Conservation (phyloP, 2,797 vertebrate species). For the Anabas testudineus region DNA sequence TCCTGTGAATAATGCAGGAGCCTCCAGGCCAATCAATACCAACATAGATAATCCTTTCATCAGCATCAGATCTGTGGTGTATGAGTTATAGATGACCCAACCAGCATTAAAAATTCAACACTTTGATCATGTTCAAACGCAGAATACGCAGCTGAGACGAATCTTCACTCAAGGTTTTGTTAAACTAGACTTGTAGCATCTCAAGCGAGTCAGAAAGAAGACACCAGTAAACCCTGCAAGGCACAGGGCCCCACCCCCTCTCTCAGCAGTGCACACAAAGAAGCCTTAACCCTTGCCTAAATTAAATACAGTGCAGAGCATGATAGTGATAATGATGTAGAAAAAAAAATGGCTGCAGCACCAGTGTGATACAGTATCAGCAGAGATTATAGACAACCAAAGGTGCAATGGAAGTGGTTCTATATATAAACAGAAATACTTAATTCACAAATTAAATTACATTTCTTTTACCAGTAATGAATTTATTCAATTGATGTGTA, state of each 20-base stretch:
- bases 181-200: conserved; percentile 7
- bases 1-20: conserved; percentile 34
- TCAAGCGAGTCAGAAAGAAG: conserved; percentile 40
- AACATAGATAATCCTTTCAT: conserved; percentile 61
- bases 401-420: neutral
- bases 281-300: conserved; percentile 28
- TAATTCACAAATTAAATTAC: no score
- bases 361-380: neutral
- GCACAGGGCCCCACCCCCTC: conserved; percentile 17
- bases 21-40: conserved; percentile 51
- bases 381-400: neutral
- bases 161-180: conserved; percentile 23
- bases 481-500: no score
- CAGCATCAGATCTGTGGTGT: conserved; percentile 5
- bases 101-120: conserved; percentile 9
- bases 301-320: conserved; percentile 21
- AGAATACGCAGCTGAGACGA: conserved; percentile 1
- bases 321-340: conserved; percentile 19
- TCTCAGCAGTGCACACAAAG: conserved; percentile 21
- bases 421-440: neutral
- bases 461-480: no score
- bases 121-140: conserved; percentile 60
- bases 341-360: neutral
- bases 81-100: conserved; percentile 27
- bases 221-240: neutral